Percentiles rank a stretch among this genome's conserved stretches.
Evolutionary conservation across 64 coral and sea anemone genomes (phyloP).

Genomic region (Actinia tenebrosa): DNA sequence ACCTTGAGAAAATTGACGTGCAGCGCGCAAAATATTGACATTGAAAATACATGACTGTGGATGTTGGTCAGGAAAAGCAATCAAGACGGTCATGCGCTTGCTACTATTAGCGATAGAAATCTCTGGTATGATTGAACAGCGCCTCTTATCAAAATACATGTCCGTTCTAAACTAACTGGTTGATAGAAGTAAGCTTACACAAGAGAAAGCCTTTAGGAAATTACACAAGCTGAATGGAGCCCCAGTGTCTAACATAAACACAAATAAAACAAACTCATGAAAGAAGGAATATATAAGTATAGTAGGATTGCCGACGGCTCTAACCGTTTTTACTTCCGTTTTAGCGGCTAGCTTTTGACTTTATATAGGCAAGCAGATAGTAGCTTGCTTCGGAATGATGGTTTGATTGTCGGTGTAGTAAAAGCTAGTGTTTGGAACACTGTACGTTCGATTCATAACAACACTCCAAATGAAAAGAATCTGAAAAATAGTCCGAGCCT

Average conservation of each 20-base stretch:
- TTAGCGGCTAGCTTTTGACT: background rate
- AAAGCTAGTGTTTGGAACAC: too few species aligned
- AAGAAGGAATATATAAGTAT: background rate
- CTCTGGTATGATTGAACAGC: slow-evolving; percentile 6
- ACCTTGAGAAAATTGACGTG: background rate
- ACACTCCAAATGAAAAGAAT: too few species aligned
- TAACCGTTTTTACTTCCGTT: background rate
- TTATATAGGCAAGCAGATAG: background rate
- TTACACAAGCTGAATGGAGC: background rate
- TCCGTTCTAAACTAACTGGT: background rate
- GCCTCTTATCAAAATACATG: background rate
- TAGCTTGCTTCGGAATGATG: too few species aligned
- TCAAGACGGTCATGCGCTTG: background rate
- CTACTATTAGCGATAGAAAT: background rate
- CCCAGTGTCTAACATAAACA: slow-evolving; percentile 1
- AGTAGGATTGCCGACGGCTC: background rate
- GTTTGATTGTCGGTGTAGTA: too few species aligned
- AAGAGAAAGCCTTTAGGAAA: background rate
- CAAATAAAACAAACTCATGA: background rate
- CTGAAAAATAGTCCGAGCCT: too few species aligned
- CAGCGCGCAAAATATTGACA: background rate
- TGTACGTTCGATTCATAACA: too few species aligned
- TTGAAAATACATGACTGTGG: background rate
- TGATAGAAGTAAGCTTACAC: background rate
- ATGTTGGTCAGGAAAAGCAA: background rate